Percentiles rank a stretch among this genome's conserved stretches.
These are phyloP conservation scores for Phainopepla nitens DNA, from an alignment of 2,113 vertebrate species.

Conservation along the genomic window DNA sequence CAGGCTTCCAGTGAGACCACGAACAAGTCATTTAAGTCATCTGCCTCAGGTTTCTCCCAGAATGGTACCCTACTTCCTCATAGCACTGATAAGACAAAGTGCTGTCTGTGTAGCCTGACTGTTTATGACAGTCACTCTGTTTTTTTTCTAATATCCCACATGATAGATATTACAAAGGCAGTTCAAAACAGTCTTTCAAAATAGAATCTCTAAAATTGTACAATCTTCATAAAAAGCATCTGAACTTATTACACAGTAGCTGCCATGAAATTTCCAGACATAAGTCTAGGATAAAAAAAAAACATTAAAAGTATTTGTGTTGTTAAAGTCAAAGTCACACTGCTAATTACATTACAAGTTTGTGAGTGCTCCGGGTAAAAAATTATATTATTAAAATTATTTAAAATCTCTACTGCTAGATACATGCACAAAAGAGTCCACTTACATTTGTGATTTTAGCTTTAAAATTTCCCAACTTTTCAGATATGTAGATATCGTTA, in stretches of 20 bases:
- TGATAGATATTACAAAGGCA: neutral
- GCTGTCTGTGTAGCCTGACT: neutral
- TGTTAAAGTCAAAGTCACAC: neutral
- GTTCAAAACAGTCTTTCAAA: neutral
- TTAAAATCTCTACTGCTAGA: neutral
- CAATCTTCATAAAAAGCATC: neutral
- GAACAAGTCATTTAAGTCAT: neutral
- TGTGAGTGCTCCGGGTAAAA: neutral
- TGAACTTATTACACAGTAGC: neutral
- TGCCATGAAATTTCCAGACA: neutral
- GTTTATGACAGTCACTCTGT: neutral
- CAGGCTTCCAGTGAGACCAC: neutral
- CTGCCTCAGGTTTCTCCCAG: neutral
- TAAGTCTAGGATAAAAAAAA: neutral
- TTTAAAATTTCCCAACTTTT: neutral
- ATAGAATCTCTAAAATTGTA: neutral
- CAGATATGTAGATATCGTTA: neutral
- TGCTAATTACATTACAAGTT: neutral
- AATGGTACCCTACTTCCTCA: neutral
- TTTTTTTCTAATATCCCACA: neutral
- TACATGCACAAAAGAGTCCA: neutral
- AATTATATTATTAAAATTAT: neutral
- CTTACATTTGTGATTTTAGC: neutral
- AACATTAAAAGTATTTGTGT: neutral
- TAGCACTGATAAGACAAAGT: neutral